Evolutionary conservation across 35 echinoderm and acorn worm genomes (phyloP).

Genomic region (Ptychodera flava): DNA sequence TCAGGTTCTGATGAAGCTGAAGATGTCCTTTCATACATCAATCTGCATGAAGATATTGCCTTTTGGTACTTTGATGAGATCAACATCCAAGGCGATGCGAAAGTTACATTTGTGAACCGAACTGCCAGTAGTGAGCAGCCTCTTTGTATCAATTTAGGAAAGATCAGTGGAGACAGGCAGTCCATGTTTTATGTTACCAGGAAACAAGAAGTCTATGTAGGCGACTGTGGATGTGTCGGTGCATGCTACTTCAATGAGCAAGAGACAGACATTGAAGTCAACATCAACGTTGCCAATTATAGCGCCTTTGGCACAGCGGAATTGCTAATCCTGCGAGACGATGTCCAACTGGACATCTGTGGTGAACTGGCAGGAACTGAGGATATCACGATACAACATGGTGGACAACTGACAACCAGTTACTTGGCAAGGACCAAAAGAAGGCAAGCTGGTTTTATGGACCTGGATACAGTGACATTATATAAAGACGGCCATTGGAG

Average conservation of each 20-base stretch:
- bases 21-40: not conserved
- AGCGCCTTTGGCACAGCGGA: constrained; percentile 29
- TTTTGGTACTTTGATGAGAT: not conserved
- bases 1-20: not conserved
- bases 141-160: not conserved
- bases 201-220: constrained; percentile 12
- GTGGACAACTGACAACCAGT: constrained; percentile 41
- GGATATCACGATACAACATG: constrained; percentile 32
- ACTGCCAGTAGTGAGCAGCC: not conserved
- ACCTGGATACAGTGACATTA: constrained; percentile 22
- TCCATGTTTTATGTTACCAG: not conserved
- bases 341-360: constrained; percentile 61
- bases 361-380: constrained; percentile 46
- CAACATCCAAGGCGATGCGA: not conserved
- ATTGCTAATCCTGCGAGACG: constrained; percentile 25
- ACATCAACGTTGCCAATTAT: constrained; percentile 14
- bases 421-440: constrained; percentile 40
- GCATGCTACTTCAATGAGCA: constrained; percentile 21
- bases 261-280: constrained; percentile 29
- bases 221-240: constrained; percentile 45
- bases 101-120: not conserved
- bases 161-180: not conserved
- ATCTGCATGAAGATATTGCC: not conserved
- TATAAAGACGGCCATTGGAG: constrained; percentile 40
- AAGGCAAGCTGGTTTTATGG: constrained; percentile 10